phyloP scores from a whole-genome alignment of 1,140 invertebrate species.

The Aphelinus certus region DNA sequence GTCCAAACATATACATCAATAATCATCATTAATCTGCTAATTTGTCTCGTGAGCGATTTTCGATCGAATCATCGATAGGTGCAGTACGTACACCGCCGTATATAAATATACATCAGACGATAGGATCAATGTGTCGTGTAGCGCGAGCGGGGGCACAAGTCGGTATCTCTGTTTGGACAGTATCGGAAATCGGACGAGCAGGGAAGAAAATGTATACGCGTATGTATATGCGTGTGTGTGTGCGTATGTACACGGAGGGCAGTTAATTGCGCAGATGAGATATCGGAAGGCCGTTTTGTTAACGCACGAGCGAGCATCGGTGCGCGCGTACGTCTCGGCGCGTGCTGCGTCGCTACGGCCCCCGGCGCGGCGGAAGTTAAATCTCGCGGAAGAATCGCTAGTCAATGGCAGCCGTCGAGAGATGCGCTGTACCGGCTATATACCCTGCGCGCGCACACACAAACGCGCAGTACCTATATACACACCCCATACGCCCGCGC shows the following conservation, averaged over 20 bases:
- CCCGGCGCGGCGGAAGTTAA: slow-evolving; percentile 29
- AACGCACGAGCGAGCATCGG: slow-evolving; percentile 16
- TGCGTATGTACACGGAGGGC: neutral
- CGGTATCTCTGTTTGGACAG: neutral
- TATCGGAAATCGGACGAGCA: neutral
- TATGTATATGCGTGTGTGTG: too few species aligned
- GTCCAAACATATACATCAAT: too few species aligned
- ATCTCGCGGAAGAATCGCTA: slow-evolving; percentile 38
- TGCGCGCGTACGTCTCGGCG: neutral
- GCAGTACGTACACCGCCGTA: too few species aligned
- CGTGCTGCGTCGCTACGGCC: neutral
- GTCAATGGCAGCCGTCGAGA: slow-evolving; percentile 4
- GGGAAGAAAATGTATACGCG: neutral
- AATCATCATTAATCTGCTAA: too few species aligned
- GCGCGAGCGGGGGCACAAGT: too few species aligned
- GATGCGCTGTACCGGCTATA: neutral
- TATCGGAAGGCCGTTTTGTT: slow-evolving; percentile 11
- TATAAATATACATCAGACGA: too few species aligned
- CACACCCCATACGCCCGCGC: neutral
- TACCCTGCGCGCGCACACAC: neutral
- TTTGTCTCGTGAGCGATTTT: too few species aligned
- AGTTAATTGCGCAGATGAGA: slow-evolving; percentile 32
- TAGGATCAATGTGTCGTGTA: too few species aligned
- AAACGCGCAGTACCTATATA: neutral
- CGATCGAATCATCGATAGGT: too few species aligned